Evolutionary conservation across 2,113 vertebrate genomes (phyloP), one percentile per base, ranked within the genome.

Genomic region (Heterocephalus glaber): DNA sequence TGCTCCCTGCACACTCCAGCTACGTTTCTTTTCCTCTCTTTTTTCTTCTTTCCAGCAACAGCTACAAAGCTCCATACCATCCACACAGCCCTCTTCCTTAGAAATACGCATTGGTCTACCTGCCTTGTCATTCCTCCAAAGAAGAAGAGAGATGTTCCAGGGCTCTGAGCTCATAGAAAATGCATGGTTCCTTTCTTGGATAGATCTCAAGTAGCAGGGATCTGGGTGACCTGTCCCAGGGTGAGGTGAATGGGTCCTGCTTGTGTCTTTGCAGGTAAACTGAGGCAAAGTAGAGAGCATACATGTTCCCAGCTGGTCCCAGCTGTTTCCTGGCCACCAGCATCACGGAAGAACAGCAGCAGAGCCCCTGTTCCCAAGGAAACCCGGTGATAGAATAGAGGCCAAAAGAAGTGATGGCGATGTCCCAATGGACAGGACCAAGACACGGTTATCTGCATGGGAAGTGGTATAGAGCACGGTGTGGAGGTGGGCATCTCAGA

Each of bases 101-200:
- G 8, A 98, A 98, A 97, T 66, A 33, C 52, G 90, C 88, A 86
- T 85, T 80, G 80, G 72, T 92, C 97, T 92, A 94, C 86, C 81
- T 3, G 63, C 97, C 98, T 97, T 98, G 97, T 98, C 97, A 94
- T 96, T 97, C 92, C 28, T 52, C 26, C 35, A 61, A 76, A 30
- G 28, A 38, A 63, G n/a, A 5, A 49, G 49, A 5, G 13, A 6
- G 0, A 52, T 2, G 1, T 10, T 24, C 1, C 24, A 47, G 60
- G 13, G 4, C 41, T 30, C 19, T n/a, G 24, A 38, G 35, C 12
- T 4, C 22, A 22, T 7, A 77, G 16, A n/a, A 26, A 14, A 41
- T 3, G 13, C 5, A 16, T 35, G 24, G 17, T 47, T 41, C 33
- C 68, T 35, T 47, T 49, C 49, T 58, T 56, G 65, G 44, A 8